These are phyloP conservation scores for Gallinago undulata DNA, from an alignment of 2,113 vertebrate species.

Conservation along the genomic window DNA sequence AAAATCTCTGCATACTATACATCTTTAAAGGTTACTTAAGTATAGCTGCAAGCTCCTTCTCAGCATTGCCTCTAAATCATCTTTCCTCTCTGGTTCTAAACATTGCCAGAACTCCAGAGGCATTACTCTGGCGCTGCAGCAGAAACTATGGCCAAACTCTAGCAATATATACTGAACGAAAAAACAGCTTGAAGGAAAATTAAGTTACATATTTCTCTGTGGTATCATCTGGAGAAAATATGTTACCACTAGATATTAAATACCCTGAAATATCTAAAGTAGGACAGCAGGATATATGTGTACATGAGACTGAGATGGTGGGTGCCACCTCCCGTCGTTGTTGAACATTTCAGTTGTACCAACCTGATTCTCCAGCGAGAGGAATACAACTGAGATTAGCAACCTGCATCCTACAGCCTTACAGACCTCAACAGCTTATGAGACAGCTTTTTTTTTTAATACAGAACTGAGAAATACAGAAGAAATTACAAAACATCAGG, in stretches of 20 bases:
- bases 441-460: background rate
- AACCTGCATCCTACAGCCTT: background rate
- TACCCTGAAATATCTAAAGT: background rate
- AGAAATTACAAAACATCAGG: background rate
- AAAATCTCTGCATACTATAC: background rate
- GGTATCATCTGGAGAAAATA: background rate
- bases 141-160: background rate
- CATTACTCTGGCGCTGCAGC: background rate
- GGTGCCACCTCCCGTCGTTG: background rate
- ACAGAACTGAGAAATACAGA: background rate
- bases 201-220: background rate
- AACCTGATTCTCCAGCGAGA: background rate
- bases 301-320: background rate
- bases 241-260: background rate
- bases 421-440: background rate
- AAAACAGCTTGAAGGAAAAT: background rate
- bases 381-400: background rate
- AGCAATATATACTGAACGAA: background rate
- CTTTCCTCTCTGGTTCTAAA: background rate
- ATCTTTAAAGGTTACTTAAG: background rate
- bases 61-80: background rate
- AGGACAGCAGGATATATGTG: background rate
- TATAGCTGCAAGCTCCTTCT: background rate
- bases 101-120: background rate
- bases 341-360: background rate